Evolutionary conservation across 2,888 invertebrate species (phyloP).

Genomic region (Leucophora obtusa): DNA sequence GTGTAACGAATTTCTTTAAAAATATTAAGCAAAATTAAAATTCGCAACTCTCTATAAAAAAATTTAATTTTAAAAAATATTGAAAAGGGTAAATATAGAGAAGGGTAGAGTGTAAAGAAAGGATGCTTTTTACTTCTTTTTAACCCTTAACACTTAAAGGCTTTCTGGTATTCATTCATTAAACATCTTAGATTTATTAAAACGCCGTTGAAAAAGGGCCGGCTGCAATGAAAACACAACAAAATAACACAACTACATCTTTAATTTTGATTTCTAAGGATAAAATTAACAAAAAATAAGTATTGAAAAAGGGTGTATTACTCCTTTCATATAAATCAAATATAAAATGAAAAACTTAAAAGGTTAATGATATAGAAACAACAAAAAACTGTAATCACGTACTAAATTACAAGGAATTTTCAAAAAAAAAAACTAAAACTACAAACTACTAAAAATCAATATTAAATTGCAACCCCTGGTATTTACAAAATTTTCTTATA

Average conservation of each 20-base stretch:
- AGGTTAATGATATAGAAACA: slow-evolving; percentile 74
- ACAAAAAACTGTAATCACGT: slow-evolving; percentile 69
- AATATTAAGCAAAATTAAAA: background rate
- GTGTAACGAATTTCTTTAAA: slow-evolving; percentile 59
- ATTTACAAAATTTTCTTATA: background rate
- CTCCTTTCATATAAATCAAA: slow-evolving; percentile 49
- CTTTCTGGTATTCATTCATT: slow-evolving; percentile 40
- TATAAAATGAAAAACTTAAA: slow-evolving; percentile 65
- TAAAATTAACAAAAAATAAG: background rate
- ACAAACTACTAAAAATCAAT: slow-evolving; percentile 3
- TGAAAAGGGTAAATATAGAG: slow-evolving; percentile 14
- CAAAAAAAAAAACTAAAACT: slow-evolving; percentile 57
- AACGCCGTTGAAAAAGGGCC: slow-evolving; percentile 67
- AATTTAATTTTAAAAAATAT: background rate
- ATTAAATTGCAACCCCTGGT: slow-evolving; percentile 49
- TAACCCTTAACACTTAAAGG: slow-evolving; percentile 69
- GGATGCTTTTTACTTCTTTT: slow-evolving; percentile 46
- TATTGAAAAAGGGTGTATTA: slow-evolving; percentile 38
- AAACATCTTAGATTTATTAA: slow-evolving; percentile 66
- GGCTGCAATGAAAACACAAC: slow-evolving; percentile 63
- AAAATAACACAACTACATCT: slow-evolving; percentile 21
- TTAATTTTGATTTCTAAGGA: slow-evolving; percentile 3
- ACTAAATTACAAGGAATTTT: slow-evolving; percentile 72
- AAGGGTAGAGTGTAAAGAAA: slow-evolving; percentile 11
- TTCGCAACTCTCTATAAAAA: background rate